Conservation (phyloP, 2,888 invertebrate species). For the Pristionchus mayeri region DNA sequence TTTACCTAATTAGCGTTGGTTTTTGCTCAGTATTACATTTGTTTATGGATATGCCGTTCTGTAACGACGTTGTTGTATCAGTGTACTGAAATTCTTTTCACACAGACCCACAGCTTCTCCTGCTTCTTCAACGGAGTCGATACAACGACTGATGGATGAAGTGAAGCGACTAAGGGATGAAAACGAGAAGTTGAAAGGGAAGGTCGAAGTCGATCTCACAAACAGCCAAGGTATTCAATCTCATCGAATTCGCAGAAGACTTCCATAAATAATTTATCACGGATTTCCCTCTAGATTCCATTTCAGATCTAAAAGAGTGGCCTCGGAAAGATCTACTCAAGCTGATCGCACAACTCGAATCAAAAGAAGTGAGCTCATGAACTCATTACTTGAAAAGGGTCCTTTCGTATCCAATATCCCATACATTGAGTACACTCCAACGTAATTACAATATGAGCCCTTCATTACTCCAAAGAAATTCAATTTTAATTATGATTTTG, state of each 20-base stretch:
- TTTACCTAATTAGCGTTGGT: not conserved
- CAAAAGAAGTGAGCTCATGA: no score
- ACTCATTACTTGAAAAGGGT: no score
- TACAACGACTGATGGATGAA: conserved; percentile 46
- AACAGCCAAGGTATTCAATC: conserved; percentile 37
- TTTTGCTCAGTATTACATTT: no score
- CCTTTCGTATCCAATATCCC: no score
- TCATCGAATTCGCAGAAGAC: not conserved
- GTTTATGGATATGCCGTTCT: no score
- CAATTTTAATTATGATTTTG: no score
- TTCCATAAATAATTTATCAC: not conserved
- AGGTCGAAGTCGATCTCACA: not conserved
- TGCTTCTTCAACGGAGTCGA: conserved; percentile 11
- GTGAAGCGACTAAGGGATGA: conserved; percentile 38
- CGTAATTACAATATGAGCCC: no score
- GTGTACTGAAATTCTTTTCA: no score
- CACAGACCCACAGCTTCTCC: not conserved
- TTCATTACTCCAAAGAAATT: no score
- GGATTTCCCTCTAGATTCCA: not conserved
- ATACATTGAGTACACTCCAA: no score
- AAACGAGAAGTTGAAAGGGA: conserved; percentile 18
- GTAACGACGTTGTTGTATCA: no score
- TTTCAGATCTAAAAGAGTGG: conserved; percentile 46
- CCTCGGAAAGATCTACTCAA: conserved; percentile 40
- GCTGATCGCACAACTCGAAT: conserved; percentile 40